Evolutionary conservation across 1,140 invertebrate genomes (phyloP).

Genomic region (Schlechtendalia chinensis): DNA sequence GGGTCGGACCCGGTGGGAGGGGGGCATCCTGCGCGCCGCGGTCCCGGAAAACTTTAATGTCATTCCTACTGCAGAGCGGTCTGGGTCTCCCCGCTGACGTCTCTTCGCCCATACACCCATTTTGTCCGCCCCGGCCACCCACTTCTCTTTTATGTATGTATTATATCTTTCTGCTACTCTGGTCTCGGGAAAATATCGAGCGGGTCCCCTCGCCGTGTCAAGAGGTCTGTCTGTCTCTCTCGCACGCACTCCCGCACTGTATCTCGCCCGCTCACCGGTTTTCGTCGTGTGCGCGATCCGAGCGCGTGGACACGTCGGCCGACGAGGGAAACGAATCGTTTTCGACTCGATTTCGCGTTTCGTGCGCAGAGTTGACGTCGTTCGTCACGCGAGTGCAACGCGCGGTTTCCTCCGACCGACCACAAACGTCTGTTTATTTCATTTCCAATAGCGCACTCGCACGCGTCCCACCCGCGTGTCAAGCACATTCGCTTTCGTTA

Average conservation of each 20-base stretch:
- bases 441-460: too few species aligned
- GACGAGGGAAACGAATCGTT: slow-evolving; percentile 19
- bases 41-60: slow-evolving; percentile 50
- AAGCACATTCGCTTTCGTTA: too few species aligned
- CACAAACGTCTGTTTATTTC: too few species aligned
- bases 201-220: slow-evolving; percentile 35
- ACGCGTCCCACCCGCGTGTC: too few species aligned
- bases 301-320: neutral
- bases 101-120: neutral
- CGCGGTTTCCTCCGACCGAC: too few species aligned
- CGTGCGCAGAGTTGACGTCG: too few species aligned
- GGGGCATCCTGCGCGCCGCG: slow-evolving; percentile 21
- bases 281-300: slow-evolving; percentile 14
- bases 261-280: too few species aligned
- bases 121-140: slow-evolving; percentile 23
- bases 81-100: slow-evolving; percentile 37
- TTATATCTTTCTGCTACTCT: slow-evolving; percentile 17
- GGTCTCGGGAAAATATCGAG: slow-evolving; percentile 42
- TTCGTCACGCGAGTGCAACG: too few species aligned
- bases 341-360: neutral
- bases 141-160: slow-evolving; percentile 41
- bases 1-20: neutral
- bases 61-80: slow-evolving; percentile 48
- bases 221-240: neutral
- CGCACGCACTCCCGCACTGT: too few species aligned